Evolutionary conservation across 2,113 vertebrate genomes (phyloP).

Genomic region (Sisor rabdophorus): DNA sequence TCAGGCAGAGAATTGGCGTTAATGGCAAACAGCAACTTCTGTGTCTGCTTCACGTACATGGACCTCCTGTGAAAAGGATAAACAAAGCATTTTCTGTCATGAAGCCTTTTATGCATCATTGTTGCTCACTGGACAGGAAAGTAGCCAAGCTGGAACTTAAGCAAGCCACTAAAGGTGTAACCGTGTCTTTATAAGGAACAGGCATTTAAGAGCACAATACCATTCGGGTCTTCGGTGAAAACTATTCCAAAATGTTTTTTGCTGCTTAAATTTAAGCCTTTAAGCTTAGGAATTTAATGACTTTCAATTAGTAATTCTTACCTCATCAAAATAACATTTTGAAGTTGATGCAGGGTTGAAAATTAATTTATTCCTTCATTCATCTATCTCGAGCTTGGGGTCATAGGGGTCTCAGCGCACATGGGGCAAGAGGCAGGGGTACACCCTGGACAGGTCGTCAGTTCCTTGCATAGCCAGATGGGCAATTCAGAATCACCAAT

Average conservation of each 20-base stretch:
- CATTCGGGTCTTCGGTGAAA: constrained; percentile 24
- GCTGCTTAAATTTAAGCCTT: neutral
- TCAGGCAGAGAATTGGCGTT: constrained; percentile 50
- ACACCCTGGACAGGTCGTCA: no score
- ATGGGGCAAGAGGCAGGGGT: no score
- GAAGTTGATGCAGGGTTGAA: constrained; percentile 21
- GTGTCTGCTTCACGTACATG: constrained; percentile 31
- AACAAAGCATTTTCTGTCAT: neutral
- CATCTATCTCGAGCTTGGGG: no score
- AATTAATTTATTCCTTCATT: constrained; percentile 50
- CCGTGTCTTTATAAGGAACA: constrained; percentile 30
- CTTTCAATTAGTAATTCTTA: constrained; percentile 33
- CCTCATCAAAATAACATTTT: constrained; percentile 50
- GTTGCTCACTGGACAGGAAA: constrained; percentile 24
- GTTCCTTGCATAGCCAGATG: no score
- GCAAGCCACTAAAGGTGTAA: constrained; percentile 33
- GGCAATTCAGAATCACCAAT: no score
- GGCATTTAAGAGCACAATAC: constrained; percentile 21
- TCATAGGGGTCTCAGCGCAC: no score
- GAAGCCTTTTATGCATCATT: constrained; percentile 23
- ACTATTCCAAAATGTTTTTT: constrained; percentile 4
- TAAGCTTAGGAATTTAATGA: no score
- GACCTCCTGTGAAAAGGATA: constrained; percentile 52
- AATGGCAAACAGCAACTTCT: constrained; percentile 50
- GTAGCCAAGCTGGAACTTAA: constrained; percentile 43